phyloP scores from a whole-genome alignment of 2,113 vertebrate species.

The Cromileptes altivelis region DNA sequence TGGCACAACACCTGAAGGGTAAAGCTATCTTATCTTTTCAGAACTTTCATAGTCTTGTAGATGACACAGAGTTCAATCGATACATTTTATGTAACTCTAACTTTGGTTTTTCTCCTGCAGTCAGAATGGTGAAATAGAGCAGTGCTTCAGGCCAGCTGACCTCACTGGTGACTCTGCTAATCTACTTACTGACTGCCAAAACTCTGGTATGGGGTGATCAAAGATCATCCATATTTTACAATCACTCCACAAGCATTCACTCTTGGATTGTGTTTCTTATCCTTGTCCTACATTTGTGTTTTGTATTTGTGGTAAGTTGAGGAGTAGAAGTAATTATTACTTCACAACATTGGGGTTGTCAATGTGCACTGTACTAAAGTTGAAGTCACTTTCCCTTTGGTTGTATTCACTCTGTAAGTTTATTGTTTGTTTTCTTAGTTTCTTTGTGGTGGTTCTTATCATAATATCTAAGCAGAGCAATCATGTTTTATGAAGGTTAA shows the following conservation, averaged over 20 bases:
- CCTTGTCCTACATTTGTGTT: neutral
- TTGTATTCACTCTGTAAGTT: neutral
- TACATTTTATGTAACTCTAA: neutral
- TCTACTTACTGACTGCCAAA: slow-evolving; percentile 26
- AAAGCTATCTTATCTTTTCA: neutral
- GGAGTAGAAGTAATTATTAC: neutral
- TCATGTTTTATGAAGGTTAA: neutral
- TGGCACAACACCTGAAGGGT: neutral
- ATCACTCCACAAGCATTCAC: neutral
- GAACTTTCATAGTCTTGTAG: neutral
- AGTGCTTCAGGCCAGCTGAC: neutral
- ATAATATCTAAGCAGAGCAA: neutral
- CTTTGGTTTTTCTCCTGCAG: slow-evolving; percentile 10
- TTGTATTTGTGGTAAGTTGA: neutral
- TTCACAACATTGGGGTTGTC: neutral
- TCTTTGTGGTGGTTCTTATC: neutral
- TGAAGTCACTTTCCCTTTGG: neutral
- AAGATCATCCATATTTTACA: neutral
- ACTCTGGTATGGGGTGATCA: neutral
- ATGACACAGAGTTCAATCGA: neutral
- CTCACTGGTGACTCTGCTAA: slow-evolving; percentile 23
- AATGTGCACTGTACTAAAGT: neutral
- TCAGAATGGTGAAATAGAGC: neutral
- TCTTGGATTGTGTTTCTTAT: neutral
- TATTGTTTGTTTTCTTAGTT: neutral